Conservation (phyloP, 2,113 vertebrate genomes). For the Phaethornis superciliosus region DNA sequence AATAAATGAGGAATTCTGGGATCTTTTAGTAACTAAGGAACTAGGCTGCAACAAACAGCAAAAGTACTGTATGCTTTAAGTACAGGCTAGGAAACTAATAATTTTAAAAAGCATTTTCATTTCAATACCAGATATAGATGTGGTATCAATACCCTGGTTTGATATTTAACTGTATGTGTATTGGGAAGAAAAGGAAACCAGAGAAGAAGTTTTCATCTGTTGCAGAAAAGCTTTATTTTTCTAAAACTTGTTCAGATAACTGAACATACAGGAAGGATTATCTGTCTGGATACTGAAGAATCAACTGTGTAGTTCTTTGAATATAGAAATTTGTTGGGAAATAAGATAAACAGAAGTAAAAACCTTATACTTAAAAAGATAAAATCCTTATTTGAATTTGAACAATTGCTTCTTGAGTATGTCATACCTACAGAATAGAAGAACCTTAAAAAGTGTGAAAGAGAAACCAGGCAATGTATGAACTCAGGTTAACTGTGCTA, state of each 20-base stretch:
- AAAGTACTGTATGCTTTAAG: neutral
- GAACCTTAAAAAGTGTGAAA: neutral
- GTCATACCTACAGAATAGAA: neutral
- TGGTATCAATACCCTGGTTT: neutral
- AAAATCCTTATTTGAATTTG: constrained; percentile 3
- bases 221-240: neutral
- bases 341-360: constrained; percentile 7
- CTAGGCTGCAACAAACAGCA: neutral
- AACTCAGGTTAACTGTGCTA: neutral
- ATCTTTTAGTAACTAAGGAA: neutral
- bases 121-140: neutral
- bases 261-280: neutral
- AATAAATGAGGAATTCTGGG: neutral
- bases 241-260: neutral
- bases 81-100: neutral
- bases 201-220: neutral
- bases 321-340: neutral
- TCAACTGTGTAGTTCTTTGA: neutral
- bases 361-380: neutral
- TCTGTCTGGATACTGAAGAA: neutral
- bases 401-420: neutral
- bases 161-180: neutral
- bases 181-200: neutral
- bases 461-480: neutral
- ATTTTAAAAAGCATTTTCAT: neutral